phyloP scores from a whole-genome alignment of 1,140 invertebrate species.

The Hylaeus volcanicus region DNA sequence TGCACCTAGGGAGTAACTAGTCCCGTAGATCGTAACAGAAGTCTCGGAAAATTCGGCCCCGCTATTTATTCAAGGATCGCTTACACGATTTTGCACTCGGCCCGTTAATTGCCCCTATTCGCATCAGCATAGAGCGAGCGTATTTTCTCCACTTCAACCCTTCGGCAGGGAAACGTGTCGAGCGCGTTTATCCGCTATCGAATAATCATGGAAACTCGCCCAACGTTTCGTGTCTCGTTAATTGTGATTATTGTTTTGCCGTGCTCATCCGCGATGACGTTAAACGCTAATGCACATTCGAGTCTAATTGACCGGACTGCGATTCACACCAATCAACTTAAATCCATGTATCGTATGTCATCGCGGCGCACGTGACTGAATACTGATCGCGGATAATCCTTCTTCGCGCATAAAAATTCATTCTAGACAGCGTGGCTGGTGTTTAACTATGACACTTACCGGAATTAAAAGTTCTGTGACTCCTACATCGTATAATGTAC shows the following conservation, averaged over 20 bases:
- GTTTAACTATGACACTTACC: no score
- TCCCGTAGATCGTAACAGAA: not conserved
- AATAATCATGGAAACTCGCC: not conserved
- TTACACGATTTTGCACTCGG: slow-evolving; percentile 40
- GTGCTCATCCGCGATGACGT: not conserved
- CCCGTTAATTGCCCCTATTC: slow-evolving; percentile 21
- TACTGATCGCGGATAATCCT: not conserved
- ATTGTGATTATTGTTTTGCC: slow-evolving; percentile 15
- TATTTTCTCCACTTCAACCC: not conserved
- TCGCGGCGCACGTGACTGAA: no score
- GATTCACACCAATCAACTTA: not conserved
- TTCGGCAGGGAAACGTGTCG: not conserved
- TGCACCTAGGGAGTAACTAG: no score
- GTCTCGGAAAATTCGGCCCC: not conserved
- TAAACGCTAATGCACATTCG: not conserved
- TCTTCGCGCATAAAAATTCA: not conserved
- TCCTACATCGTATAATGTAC: no score
- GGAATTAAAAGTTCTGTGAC: no score
- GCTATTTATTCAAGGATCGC: slow-evolving; percentile 36
- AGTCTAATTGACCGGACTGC: not conserved
- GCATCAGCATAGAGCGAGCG: slow-evolving; percentile 14
- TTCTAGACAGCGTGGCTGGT: no score
- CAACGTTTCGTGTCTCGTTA: slow-evolving; percentile 6
- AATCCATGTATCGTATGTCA: not conserved
- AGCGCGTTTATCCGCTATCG: not conserved